A percentile compares a stretch with the other conserved stretches of the same genome.
Evolutionary conservation across 2,113 vertebrate genomes (phyloP).

Genomic region (Myiozetetes cayanensis): DNA sequence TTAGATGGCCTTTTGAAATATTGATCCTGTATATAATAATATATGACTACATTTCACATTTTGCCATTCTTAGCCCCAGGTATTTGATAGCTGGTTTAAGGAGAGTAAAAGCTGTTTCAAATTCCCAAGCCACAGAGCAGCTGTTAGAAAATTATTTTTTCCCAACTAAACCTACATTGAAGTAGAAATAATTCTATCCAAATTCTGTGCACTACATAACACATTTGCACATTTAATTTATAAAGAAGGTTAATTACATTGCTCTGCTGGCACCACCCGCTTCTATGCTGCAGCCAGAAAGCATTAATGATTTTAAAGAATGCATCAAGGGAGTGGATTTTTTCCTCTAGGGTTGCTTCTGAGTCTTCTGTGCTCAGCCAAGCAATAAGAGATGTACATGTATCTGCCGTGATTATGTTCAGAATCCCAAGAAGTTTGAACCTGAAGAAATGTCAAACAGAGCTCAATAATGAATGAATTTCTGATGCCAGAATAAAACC

Average conservation of each 20-base stretch:
- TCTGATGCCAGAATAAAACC: slow-evolving; percentile 17
- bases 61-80: background rate
- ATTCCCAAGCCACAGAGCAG: slow-evolving; percentile 10
- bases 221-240: slow-evolving; percentile 65
- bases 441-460: slow-evolving; percentile 46
- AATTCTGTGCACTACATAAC: background rate
- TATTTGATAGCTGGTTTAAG: slow-evolving; percentile 12
- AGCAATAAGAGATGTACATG: slow-evolving; percentile 27
- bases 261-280: slow-evolving; percentile 14
- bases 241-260: slow-evolving; percentile 67
- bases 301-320: slow-evolving; percentile 57
- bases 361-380: slow-evolving; percentile 44
- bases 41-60: slow-evolving; percentile 8
- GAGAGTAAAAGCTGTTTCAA: slow-evolving; percentile 19
- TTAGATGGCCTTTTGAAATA: slow-evolving; percentile 41
- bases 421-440: slow-evolving; percentile 34
- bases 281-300: background rate
- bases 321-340: slow-evolving; percentile 1
- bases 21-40: slow-evolving; percentile 25
- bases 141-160: slow-evolving; percentile 19
- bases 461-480: slow-evolving; percentile 45
- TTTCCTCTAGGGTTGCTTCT: slow-evolving; percentile 16
- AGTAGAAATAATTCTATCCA: slow-evolving; percentile 42
- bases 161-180: background rate
- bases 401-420: slow-evolving; percentile 44